These are phyloP conservation scores for Conopomorpha cramerella DNA, from an alignment of 1,140 invertebrate species.

Conservation along the genomic window DNA sequence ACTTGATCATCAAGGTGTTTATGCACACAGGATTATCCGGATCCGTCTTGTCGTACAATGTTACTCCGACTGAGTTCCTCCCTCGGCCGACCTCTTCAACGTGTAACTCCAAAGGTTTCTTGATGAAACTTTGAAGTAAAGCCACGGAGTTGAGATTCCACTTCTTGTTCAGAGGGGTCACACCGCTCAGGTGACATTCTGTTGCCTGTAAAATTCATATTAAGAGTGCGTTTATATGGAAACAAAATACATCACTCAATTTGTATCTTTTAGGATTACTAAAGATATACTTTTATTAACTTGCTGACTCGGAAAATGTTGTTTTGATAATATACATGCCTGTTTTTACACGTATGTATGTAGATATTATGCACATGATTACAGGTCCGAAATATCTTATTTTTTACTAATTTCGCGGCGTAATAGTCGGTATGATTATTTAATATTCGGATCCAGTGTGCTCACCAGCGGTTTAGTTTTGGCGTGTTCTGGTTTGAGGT, in stretches of 20 bases:
- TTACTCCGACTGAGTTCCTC: conserved; percentile 26
- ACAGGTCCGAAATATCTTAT: no score
- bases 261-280: no score
- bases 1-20: conserved; percentile 34
- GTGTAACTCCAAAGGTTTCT: conserved; percentile 19
- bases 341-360: no score
- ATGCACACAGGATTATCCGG: conserved; percentile 23
- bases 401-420: no score
- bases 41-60: conserved; percentile 23
- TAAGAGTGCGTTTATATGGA: no score
- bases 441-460: no score
- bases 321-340: no score
- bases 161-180: conserved; percentile 35
- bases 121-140: conserved; percentile 19
- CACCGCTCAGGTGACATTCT: conserved; percentile 36
- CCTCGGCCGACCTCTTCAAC: conserved; percentile 33
- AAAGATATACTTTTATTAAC: no score
- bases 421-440: no score
- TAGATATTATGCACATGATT: no score
- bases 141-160: conserved; percentile 27
- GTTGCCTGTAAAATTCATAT: conserved; percentile 26
- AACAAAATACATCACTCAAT: no score
- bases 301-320: no score
- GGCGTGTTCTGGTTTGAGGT: conserved; percentile 18
- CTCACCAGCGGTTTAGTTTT: conserved; percentile 27